Percentiles rank a stretch among this genome's conserved stretches.
phyloP scores from a whole-genome alignment of 2,113 vertebrate species.

The Columba livia region DNA sequence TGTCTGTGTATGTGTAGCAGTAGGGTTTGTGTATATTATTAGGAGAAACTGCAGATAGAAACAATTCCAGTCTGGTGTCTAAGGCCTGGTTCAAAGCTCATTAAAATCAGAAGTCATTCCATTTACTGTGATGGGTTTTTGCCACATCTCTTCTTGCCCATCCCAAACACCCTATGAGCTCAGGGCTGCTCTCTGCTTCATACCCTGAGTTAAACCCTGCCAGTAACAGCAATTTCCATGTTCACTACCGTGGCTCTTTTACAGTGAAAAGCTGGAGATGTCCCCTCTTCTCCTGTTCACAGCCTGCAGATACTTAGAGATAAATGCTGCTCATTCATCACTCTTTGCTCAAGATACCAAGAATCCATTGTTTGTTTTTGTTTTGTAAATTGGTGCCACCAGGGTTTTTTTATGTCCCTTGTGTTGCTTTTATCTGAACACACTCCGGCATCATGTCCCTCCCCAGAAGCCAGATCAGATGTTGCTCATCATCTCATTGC shows the following conservation, averaged over 20 bases:
- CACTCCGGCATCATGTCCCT: neutral
- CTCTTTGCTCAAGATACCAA: neutral
- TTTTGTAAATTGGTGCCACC: neutral
- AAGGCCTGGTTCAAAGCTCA: neutral
- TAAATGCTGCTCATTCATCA: neutral
- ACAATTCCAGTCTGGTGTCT: neutral
- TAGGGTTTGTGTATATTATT: neutral
- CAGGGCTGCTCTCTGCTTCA: neutral
- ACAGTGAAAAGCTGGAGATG: neutral
- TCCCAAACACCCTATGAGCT: neutral
- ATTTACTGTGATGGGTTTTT: neutral
- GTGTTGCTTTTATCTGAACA: neutral
- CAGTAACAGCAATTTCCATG: neutral
- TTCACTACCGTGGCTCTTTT: neutral
- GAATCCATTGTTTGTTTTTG: neutral
- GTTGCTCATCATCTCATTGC: neutral
- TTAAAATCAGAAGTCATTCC: neutral
- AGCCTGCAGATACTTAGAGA: neutral
- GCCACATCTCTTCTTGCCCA: neutral
- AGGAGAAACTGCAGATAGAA: neutral
- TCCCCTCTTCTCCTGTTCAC: neutral
- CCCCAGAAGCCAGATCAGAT: neutral
- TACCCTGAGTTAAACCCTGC: neutral
- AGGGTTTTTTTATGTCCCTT: neutral
- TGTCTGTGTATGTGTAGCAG: neutral